A percentile compares a stretch with the other conserved stretches of the same genome.
Conservation (phyloP, 92 coral and sea anemone species). For the Epizoanthus stellaris region DNA sequence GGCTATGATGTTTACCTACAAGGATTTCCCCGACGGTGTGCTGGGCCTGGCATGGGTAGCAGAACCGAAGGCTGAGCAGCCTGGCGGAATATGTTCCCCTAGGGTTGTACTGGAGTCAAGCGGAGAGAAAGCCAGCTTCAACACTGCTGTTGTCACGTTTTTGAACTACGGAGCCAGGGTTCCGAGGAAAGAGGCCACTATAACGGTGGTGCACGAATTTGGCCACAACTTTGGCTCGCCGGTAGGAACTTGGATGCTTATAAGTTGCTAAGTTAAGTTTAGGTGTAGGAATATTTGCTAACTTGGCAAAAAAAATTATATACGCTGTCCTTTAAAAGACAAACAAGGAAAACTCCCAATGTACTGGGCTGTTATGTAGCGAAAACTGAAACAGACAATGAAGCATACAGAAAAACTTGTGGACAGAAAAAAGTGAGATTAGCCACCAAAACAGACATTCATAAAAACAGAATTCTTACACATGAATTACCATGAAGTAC, state of each 20-base stretch:
- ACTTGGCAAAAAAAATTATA: too few relatives aligned
- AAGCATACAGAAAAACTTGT: too few relatives aligned
- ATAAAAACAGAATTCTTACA: too few relatives aligned
- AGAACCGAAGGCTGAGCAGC: conserved; percentile 8
- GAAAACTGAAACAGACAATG: too few relatives aligned
- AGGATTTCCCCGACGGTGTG: conserved; percentile 78
- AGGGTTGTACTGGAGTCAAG: conserved; percentile 47
- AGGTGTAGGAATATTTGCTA: too few relatives aligned
- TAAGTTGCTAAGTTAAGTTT: too few relatives aligned
- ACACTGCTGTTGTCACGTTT: conserved; percentile 83
- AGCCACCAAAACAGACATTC: too few relatives aligned
- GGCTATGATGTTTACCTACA: conserved; percentile 83
- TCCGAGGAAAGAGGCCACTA: conserved; percentile 71
- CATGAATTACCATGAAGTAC: too few relatives aligned
- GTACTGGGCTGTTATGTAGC: too few relatives aligned
- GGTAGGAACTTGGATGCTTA: conserved; percentile 46
- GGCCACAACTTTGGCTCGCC: conserved; percentile 93
- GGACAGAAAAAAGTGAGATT: too few relatives aligned
- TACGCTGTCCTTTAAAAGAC: too few relatives aligned
- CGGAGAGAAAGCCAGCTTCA: conserved; percentile 60
- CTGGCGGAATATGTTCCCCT: conserved; percentile 89
- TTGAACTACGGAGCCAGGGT: conserved; percentile 67
- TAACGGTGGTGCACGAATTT: conserved; percentile 83
- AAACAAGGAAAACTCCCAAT: too few relatives aligned
- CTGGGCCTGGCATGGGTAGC: conserved; percentile 96